These are phyloP conservation scores for Dysmachus trigonus DNA, from an alignment of 2,888 invertebrate species.

Conservation along the genomic window DNA sequence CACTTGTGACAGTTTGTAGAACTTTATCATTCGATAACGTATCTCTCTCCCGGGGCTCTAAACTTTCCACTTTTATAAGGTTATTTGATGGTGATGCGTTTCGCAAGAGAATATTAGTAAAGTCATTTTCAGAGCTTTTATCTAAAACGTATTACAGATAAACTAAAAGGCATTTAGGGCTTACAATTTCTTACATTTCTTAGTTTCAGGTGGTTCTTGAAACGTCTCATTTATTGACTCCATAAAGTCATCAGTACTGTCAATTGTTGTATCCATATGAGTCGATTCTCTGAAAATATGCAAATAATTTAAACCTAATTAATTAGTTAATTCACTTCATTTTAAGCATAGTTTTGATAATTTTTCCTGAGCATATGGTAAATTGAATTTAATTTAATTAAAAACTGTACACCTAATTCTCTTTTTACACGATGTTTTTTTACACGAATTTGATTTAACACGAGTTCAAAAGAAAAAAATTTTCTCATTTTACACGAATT, in stretches of 20 bases:
- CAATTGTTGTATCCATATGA: not conserved
- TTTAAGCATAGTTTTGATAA: no score
- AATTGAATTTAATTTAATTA: no score
- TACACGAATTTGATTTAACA: no score
- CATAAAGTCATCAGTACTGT: not conserved
- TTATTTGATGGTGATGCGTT: not conserved
- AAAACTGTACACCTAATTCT: no score
- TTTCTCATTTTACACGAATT: no score
- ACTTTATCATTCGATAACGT: not conserved
- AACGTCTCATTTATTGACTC: not conserved
- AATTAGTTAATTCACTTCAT: no score
- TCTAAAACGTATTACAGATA: not conserved
- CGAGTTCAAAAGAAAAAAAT: no score
- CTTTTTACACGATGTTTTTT: no score
- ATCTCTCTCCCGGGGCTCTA: not conserved
- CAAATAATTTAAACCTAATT: not conserved
- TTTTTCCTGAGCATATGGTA: no score
- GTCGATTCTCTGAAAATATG: not conserved
- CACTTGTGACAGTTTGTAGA: not conserved
- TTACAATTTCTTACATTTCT: not conserved
- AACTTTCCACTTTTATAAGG: not conserved
- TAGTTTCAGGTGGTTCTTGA: not conserved
- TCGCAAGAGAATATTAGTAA: constrained; percentile 1
- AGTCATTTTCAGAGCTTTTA: not conserved
- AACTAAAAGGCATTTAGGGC: not conserved